These are phyloP conservation scores for Catharus bicknelli DNA, from an alignment of 2,113 vertebrate species.

Conservation along the genomic window DNA sequence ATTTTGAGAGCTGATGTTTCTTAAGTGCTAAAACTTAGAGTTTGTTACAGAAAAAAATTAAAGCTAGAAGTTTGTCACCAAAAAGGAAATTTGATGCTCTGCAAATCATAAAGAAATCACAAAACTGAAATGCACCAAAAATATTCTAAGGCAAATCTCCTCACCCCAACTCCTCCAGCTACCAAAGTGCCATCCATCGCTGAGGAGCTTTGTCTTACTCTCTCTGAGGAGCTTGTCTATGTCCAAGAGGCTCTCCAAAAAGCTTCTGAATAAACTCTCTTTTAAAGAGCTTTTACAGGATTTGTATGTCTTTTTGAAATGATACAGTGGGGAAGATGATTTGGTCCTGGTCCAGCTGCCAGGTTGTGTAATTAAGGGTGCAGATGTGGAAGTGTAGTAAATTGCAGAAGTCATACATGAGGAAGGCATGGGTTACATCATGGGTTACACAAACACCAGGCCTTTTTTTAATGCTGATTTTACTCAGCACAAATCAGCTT, in stretches of 20 bases:
- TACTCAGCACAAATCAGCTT: background rate
- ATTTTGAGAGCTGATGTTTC: background rate
- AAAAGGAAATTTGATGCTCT: background rate
- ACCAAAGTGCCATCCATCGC: background rate
- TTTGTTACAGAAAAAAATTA: background rate
- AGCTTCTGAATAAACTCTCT: background rate
- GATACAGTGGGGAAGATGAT: background rate
- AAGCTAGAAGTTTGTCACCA: background rate
- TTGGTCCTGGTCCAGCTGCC: background rate
- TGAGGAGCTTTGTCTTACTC: background rate
- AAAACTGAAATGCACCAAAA: background rate
- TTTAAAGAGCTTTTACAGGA: background rate
- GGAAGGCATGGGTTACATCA: rapidly evolving
- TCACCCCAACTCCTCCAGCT: background rate
- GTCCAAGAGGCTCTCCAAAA: background rate
- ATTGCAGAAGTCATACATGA: background rate
- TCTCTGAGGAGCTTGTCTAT: no score
- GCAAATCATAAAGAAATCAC: background rate
- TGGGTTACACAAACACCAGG: rapidly evolving
- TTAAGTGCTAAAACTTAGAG: background rate
- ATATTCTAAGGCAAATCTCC: background rate
- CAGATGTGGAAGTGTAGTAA: background rate
- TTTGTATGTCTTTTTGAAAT: background rate
- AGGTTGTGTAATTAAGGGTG: background rate
- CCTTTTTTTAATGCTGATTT: background rate